Conservation (phyloP, 2,113 vertebrate genomes). For the Hypocryptadius cinnamomeus region DNA sequence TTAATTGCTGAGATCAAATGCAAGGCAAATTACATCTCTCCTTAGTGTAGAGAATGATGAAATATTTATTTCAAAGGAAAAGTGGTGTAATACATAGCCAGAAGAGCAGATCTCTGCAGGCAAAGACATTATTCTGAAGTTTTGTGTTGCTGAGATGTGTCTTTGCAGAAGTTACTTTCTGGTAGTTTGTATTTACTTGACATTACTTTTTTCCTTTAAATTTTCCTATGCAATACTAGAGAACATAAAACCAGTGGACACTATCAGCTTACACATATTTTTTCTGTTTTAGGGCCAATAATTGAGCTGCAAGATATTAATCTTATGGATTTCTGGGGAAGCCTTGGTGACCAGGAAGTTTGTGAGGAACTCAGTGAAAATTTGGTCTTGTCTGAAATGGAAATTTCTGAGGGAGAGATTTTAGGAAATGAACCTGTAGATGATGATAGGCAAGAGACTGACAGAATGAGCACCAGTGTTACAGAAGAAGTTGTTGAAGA, state of each 20-base stretch:
- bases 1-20: neutral
- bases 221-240: neutral
- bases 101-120: neutral
- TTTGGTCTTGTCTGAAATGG: neutral
- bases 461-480: neutral
- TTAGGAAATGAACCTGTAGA: neutral
- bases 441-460: neutral
- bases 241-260: neutral
- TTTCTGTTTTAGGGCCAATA: constrained; percentile 70
- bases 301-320: constrained; percentile 65
- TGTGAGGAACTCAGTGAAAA: neutral
- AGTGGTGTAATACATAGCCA: neutral
- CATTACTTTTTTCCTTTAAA: neutral
- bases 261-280: neutral
- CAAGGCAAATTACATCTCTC: neutral
- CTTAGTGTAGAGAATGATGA: neutral
- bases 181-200: neutral
- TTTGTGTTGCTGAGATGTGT: neutral
- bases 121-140: neutral
- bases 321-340: constrained; percentile 64
- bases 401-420: neutral
- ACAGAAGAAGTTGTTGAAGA: neutral
- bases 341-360: constrained; percentile 20
- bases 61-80: neutral
- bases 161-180: neutral